A percentile compares a stretch with the other conserved stretches of the same genome.
Conservation (phyloP, 92 coral and sea anemone genomes). For the Porites rus region DNA sequence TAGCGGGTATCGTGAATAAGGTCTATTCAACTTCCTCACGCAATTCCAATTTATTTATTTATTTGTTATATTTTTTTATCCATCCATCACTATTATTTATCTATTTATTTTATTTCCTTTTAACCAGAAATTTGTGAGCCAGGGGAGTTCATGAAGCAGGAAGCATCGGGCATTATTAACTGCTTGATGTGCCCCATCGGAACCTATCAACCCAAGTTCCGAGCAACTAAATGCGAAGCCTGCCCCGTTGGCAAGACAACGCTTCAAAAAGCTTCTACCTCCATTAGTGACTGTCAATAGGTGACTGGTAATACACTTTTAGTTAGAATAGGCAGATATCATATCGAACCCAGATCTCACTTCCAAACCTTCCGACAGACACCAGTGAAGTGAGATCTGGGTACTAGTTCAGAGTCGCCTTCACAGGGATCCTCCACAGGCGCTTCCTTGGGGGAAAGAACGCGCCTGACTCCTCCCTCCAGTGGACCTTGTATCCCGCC, state of each 20-base stretch:
- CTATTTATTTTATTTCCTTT: background rate
- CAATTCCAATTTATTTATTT: too few species aligned
- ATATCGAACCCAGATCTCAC: too few species aligned
- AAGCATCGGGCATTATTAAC: conserved; percentile 72
- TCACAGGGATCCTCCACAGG: too few species aligned
- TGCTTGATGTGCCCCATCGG: conserved; percentile 93
- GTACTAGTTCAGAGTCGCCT: too few species aligned
- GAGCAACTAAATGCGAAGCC: conserved; percentile 73
- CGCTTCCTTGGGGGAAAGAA: too few species aligned
- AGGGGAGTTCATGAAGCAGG: conserved; percentile 80
- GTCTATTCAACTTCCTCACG: too few species aligned
- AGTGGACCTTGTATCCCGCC: too few species aligned
- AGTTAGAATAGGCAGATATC: background rate
- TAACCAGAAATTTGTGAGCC: conserved; percentile 82
- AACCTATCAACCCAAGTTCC: conserved; percentile 85
- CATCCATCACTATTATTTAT: background rate
- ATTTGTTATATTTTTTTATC: too few species aligned
- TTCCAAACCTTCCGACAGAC: too few species aligned
- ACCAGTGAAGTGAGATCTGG: too few species aligned
- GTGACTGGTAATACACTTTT: conserved; percentile 16
- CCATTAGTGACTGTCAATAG: conserved; percentile 74
- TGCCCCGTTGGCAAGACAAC: conserved; percentile 90
- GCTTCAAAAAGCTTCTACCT: conserved; percentile 64
- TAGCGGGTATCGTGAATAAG: too few species aligned
- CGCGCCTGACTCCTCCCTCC: too few species aligned